phyloP scores from a whole-genome alignment of 2,888 invertebrate genomes.

The Rotaria magnacalcarata region DNA sequence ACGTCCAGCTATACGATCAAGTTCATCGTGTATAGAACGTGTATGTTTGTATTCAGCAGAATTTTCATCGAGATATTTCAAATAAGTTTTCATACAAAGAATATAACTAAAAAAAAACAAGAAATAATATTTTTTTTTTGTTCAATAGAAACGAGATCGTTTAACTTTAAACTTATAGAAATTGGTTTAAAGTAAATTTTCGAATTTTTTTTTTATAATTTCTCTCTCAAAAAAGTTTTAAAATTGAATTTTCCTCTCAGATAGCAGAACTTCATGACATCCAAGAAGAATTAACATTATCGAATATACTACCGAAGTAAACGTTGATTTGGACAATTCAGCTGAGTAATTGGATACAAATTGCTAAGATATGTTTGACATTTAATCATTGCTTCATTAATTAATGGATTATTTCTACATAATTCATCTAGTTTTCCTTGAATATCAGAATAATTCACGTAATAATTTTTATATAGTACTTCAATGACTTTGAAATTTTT shows the following conservation, averaged over 20 bases:
- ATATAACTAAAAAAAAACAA: not conserved
- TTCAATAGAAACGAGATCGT: no score
- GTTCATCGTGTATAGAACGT: not conserved
- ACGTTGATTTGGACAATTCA: conserved; percentile 30
- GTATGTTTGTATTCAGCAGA: not conserved
- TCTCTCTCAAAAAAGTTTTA: no score
- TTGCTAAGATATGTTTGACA: not conserved
- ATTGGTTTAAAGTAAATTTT: no score
- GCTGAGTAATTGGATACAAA: conserved; percentile 32
- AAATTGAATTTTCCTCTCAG: no score
- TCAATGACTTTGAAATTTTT: not conserved
- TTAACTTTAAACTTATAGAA: no score
- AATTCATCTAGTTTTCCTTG: conserved; percentile 22
- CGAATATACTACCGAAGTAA: not conserved
- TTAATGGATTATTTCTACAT: not conserved
- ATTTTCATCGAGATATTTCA: not conserved
- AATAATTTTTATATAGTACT: conserved; percentile 32
- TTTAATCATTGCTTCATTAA: conserved; percentile 25
- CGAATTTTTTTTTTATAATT: no score
- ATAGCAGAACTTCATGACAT: no score
- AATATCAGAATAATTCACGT: not conserved
- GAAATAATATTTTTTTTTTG: no score
- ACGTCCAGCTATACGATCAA: not conserved
- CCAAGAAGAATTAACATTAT: no score
- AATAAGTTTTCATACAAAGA: not conserved